Percentiles rank a stretch among this genome's conserved stretches.
Evolutionary conservation across 2,888 invertebrate genomes (phyloP).

Genomic region (Xestia ashworthii): DNA sequence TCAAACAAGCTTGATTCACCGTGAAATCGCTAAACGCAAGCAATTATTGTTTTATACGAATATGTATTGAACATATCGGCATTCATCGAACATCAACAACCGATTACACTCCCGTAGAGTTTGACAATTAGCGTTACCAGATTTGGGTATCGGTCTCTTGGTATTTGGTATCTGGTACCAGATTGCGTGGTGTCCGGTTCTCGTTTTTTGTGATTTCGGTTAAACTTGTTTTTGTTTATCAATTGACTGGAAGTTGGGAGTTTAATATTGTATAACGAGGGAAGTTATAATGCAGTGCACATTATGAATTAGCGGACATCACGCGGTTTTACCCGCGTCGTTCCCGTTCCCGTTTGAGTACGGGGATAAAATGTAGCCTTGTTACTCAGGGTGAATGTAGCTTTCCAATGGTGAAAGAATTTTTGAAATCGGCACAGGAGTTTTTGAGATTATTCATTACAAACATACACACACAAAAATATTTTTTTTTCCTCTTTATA

Average conservation of each 20-base stretch:
- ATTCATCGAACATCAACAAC: slow-evolving; percentile 60
- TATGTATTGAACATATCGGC: slow-evolving; percentile 47
- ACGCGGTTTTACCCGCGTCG: no score
- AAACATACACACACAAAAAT: no score
- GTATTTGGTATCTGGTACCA: slow-evolving; percentile 49
- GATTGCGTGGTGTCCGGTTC: slow-evolving; percentile 45
- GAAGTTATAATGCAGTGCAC: background rate
- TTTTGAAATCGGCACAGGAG: no score
- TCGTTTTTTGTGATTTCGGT: slow-evolving; percentile 31
- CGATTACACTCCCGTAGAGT: slow-evolving; percentile 52
- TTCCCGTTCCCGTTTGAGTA: no score
- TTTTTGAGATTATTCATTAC: no score
- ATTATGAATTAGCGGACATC: background rate
- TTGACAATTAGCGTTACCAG: slow-evolving; percentile 57
- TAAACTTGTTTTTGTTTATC: slow-evolving; percentile 55
- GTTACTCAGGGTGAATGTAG: no score
- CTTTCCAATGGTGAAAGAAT: no score
- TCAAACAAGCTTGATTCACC: slow-evolving; percentile 74
- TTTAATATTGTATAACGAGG: slow-evolving; percentile 16
- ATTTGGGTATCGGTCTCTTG: slow-evolving; percentile 50
- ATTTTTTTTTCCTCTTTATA: no score
- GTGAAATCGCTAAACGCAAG: slow-evolving; percentile 79
- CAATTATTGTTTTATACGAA: slow-evolving; percentile 72
- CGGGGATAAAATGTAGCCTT: no score
- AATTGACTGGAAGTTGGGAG: slow-evolving; percentile 27